Conservation (phyloP, 2,113 vertebrate genomes). For the Perca flavescens region DNA sequence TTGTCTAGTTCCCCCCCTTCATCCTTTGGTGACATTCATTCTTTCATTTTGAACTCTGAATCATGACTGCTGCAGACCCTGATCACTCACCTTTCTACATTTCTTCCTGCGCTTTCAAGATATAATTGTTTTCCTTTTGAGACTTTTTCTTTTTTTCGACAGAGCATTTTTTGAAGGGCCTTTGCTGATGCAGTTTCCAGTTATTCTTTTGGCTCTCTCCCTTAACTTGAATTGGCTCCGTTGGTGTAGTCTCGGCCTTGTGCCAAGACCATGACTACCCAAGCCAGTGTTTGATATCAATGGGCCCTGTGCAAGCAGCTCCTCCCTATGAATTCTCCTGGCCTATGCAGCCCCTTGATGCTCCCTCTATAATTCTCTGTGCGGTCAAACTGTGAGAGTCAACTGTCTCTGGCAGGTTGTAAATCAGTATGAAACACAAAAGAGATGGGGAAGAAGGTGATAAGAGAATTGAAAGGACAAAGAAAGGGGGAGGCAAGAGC, state of each 20-base stretch:
- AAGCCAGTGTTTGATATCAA: constrained; percentile 83
- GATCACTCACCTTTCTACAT: constrained; percentile 86
- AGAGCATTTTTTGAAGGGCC: constrained; percentile 77
- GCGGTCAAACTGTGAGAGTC: constrained; percentile 65
- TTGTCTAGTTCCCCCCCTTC: constrained; percentile 34
- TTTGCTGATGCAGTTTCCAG: constrained; percentile 96
- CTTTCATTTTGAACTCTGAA: constrained; percentile 62
- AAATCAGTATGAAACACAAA: constrained; percentile 72
- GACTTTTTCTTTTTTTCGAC: constrained; percentile 60
- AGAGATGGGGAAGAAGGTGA: constrained; percentile 60
- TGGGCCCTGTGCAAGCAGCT: constrained; percentile 57
- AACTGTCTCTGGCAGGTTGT: constrained; percentile 62
- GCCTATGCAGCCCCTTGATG: constrained; percentile 54
- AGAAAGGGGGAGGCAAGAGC: constrained; percentile 46
- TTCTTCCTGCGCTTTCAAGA: constrained; percentile 85
- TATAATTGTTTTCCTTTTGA: constrained; percentile 88
- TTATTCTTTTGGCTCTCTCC: constrained; percentile 91
- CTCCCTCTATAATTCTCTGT: constrained; percentile 58
- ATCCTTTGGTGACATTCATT: constrained; percentile 63
- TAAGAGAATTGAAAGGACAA: constrained; percentile 65
- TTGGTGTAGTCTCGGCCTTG: constrained; percentile 76
- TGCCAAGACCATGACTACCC: constrained; percentile 66
- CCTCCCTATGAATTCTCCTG: constrained; percentile 71
- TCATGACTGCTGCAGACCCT: constrained; percentile 55
- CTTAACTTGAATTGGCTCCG: constrained; percentile 78